Percentiles rank a stretch among this genome's conserved stretches.
These are phyloP conservation scores for Melitaea athalia DNA, from an alignment of 2,888 invertebrate species.

Conservation along the genomic window DNA sequence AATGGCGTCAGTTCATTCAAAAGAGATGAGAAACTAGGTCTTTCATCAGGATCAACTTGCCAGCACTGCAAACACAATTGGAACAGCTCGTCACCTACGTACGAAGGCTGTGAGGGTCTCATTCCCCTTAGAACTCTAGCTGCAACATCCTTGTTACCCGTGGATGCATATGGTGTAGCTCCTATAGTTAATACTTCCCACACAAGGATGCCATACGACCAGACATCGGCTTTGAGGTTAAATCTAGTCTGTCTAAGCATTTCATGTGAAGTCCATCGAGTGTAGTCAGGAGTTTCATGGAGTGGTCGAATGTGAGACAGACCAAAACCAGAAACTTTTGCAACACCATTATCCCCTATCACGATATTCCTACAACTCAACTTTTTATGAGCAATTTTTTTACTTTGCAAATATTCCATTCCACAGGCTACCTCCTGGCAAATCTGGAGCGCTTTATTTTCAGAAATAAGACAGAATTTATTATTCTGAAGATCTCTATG, in stretches of 20 bases:
- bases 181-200: constrained; percentile 92
- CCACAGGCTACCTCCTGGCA: constrained; percentile 86
- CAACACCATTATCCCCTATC: constrained; percentile 84
- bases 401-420: constrained; percentile 86
- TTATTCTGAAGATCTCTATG: constrained; percentile 77
- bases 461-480: constrained; percentile 83
- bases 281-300: constrained; percentile 87
- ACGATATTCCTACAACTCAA: constrained; percentile 88
- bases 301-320: constrained; percentile 84
- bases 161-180: constrained; percentile 89
- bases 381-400: constrained; percentile 87
- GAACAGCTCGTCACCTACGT: constrained; percentile 89
- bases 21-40: constrained; percentile 87
- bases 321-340: constrained; percentile 90
- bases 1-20: constrained; percentile 69
- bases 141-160: constrained; percentile 85
- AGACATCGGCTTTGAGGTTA: constrained; percentile 89
- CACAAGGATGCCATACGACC: constrained; percentile 91
- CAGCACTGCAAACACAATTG: constrained; percentile 92
- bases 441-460: constrained; percentile 84
- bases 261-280: constrained; percentile 91
- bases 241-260: constrained; percentile 86
- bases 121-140: constrained; percentile 86
- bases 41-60: constrained; percentile 91
- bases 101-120: constrained; percentile 87